Evolutionary conservation across 2,888 invertebrate species (phyloP).

Genomic region (Sicus ferrugineus): DNA sequence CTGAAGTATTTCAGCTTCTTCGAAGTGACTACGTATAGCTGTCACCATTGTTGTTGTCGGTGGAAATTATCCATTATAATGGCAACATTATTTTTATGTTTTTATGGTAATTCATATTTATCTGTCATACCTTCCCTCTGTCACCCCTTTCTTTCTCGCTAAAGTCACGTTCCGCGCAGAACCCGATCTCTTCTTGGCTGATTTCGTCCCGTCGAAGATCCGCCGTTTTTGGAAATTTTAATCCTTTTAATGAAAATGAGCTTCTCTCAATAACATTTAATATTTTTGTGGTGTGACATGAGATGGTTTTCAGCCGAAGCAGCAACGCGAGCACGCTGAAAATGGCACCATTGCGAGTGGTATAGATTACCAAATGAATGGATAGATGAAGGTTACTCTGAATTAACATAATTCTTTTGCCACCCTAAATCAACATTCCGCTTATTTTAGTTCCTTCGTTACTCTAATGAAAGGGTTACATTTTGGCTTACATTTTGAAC

Average conservation of each 20-base stretch:
- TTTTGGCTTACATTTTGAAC: not conserved
- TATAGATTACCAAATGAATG: not conserved
- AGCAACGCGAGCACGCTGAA: not conserved
- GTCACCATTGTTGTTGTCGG: slow-evolving; percentile 2
- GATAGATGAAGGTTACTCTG: slow-evolving; percentile 49
- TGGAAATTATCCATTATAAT: slow-evolving; percentile 22
- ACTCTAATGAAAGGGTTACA: slow-evolving; percentile 13
- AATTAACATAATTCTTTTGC: slow-evolving; percentile 62
- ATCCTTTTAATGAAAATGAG: slow-evolving; percentile 63
- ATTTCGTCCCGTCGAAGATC: slow-evolving; percentile 15
- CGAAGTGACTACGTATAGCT: not conserved
- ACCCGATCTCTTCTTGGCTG: not conserved
- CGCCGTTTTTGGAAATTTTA: slow-evolving; percentile 53
- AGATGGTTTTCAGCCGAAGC: not conserved
- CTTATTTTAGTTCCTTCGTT: slow-evolving; percentile 25
- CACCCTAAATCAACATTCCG: slow-evolving; percentile 60
- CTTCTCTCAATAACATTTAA: slow-evolving; percentile 60
- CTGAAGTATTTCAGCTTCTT: slow-evolving; percentile 16
- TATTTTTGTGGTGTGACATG: slow-evolving; percentile 44
- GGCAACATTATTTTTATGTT: slow-evolving; percentile 53
- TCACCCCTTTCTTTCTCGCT: not conserved
- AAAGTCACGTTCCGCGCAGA: not conserved
- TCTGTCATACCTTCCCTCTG: slow-evolving; percentile 25
- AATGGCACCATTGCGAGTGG: not conserved
- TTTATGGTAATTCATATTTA: slow-evolving; percentile 57